Evolutionary conservation across 2,797 vertebrate species (phyloP).

Genomic region (Emys orbicularis): DNA sequence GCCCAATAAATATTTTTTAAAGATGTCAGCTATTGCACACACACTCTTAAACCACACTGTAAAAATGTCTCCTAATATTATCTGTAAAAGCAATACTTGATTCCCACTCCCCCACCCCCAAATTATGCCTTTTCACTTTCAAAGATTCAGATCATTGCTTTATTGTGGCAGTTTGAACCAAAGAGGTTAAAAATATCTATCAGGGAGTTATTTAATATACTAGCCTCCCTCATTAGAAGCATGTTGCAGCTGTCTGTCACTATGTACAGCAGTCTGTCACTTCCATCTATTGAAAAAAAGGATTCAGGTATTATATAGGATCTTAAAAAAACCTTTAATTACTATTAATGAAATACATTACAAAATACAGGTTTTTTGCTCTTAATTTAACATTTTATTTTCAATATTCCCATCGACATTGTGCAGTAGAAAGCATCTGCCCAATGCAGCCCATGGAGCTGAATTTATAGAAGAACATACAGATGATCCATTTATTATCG

Average conservation of each 20-base stretch:
- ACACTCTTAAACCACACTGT: slow-evolving; percentile 41
- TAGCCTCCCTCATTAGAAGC: not conserved
- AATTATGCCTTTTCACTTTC: slow-evolving; percentile 3
- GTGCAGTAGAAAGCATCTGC: slow-evolving; percentile 46
- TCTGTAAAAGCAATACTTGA: slow-evolving; percentile 32
- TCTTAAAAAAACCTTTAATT: slow-evolving; percentile 30
- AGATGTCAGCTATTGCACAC: slow-evolving; percentile 15
- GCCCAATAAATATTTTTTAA: slow-evolving; percentile 56
- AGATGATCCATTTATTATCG: slow-evolving; percentile 38
- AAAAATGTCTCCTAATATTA: slow-evolving; percentile 45
- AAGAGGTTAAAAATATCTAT: not conserved
- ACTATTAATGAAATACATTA: slow-evolving; percentile 64
- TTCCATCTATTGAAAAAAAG: slow-evolving; percentile 36
- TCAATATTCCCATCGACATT: slow-evolving; percentile 46
- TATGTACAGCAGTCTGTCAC: not conserved
- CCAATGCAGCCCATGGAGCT: not conserved
- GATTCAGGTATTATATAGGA: not conserved
- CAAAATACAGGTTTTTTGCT: slow-evolving; percentile 57
- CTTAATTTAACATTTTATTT: slow-evolving; percentile 61
- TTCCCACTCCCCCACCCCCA: not conserved
- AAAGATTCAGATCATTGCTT: not conserved
- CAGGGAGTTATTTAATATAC: slow-evolving; percentile 19
- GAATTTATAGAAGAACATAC: slow-evolving; percentile 68
- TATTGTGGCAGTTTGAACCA: not conserved
- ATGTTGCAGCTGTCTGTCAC: not conserved